A percentile compares a stretch with the other conserved stretches of the same genome.
phyloP scores from a whole-genome alignment of 2,797 vertebrate species.

The Pseudochromis fuscus region DNA sequence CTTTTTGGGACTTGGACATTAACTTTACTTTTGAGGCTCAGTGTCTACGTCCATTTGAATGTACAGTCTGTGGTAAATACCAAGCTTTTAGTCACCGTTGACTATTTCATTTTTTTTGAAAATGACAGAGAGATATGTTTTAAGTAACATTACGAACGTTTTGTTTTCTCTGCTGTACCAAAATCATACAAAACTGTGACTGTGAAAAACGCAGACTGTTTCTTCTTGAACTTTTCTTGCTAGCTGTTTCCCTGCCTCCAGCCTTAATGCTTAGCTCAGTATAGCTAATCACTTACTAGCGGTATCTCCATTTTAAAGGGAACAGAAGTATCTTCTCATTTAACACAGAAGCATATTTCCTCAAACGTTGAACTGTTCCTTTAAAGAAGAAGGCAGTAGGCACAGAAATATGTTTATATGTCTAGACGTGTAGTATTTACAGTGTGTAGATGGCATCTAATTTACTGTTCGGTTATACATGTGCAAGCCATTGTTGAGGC shows the following conservation, averaged over 20 bases:
- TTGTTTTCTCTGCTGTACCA: too few relatives aligned
- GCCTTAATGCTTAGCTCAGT: background rate
- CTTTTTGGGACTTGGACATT: too few relatives aligned
- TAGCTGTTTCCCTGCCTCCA: background rate
- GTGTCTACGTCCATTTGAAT: too few relatives aligned
- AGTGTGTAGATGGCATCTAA: constrained; percentile 66
- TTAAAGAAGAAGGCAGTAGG: background rate
- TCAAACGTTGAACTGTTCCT: background rate
- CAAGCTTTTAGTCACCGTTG: too few relatives aligned
- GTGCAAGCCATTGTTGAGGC: constrained; percentile 77
- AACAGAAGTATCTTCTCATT: background rate
- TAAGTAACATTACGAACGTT: too few relatives aligned
- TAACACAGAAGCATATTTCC: background rate
- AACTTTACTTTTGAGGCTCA: too few relatives aligned
- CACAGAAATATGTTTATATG: constrained; percentile 47
- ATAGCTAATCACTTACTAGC: background rate
- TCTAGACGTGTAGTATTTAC: constrained; percentile 75
- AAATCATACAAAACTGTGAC: too few relatives aligned
- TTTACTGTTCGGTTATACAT: constrained; percentile 66
- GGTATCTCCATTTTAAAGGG: background rate
- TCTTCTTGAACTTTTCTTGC: background rate
- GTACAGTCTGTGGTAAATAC: too few relatives aligned
- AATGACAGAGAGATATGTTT: too few relatives aligned
- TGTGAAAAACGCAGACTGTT: background rate
- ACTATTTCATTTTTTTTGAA: too few relatives aligned